Base-by-base conservation (phyloP, 2,888 invertebrate species). In the Pachydiplax longipennis region DNA sequence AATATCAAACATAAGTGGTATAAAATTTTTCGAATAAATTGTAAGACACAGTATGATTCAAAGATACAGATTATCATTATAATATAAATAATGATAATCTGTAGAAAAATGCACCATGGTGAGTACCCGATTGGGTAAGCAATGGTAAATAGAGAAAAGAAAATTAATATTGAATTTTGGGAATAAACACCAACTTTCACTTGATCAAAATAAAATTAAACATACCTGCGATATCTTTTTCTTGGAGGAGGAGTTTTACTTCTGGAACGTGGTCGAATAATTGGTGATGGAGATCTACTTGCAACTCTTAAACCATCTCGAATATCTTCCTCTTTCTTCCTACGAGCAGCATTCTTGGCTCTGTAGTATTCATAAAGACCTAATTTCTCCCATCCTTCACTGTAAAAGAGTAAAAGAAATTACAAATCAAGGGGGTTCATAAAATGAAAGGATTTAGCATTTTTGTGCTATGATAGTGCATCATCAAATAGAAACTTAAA, bases 321-420 rank as follows among this genome's bases (percentile, higher is more conserved):
- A 91, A 98, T 96, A 90, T 97, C 97, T 92, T 98, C 97, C 93
- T 98, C 97, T 93, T 98, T 98, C 93, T 97, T 96, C 93, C 98
- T 98, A 92, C 97, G 96, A 2, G 99, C 98, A 91, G 96, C 96
- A 94, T 98, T 98, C 94, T 99, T 99, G 10, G 98, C 98, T 94
- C 98, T 98, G 94, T 98, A 99, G 94, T 99, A 99, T 94, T 99
- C 99, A 94, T 99, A 99, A 91, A 99, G 95, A 92, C 99, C 99
- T 93, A 99, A 95, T 94, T 98, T 98, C 94, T 99, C 99, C 99
- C 99, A 99, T 53, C 99, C 99, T 94, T 99, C 99, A 94, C 95
- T 95, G 93, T 73, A 93, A 93, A 80, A 40, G 8, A 22, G 53
- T 31, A n/a, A 87, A n/a, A 48, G 22, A 82, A 82, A 37, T 82